A percentile compares a stretch with the other conserved stretches of the same genome.
These are phyloP conservation scores for Barnardius zonarius DNA, from an alignment of 2,113 vertebrate species.

Conservation along the genomic window DNA sequence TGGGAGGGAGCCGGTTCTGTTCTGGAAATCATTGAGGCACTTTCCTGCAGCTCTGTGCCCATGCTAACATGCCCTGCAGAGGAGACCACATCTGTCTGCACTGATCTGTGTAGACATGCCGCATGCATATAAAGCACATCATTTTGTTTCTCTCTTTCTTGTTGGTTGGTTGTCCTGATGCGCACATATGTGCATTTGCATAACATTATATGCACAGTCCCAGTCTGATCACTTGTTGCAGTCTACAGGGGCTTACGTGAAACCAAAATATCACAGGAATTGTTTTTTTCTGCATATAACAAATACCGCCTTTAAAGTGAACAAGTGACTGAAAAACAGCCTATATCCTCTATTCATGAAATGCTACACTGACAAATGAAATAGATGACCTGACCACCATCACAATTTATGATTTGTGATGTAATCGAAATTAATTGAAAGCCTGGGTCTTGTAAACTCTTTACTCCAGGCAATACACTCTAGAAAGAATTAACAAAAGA, in stretches of 20 bases:
- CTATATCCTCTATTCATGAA: not conserved
- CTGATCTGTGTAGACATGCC: not conserved
- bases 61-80: not conserved
- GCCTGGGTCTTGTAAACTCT: not conserved
- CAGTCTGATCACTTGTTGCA: not conserved
- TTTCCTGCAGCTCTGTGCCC: not conserved
- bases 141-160: not conserved
- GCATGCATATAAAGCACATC: not conserved
- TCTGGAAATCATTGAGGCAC: not conserved
- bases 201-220: fast-evolving
- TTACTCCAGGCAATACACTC: not conserved
- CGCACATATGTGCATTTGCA: not conserved
- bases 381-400: not conserved
- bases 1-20: not conserved
- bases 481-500: not conserved
- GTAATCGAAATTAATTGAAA: not conserved
- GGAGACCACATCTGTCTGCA: not conserved
- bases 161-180: not conserved
- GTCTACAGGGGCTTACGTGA: not conserved
- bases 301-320: not conserved
- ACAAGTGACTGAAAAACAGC: not conserved
- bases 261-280: not conserved
- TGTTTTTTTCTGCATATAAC: not conserved
- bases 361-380: not conserved
- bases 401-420: not conserved